These are phyloP conservation scores for Tetragnatha montana DNA, from an alignment of 2,888 invertebrate genomes.

Conservation along the genomic window DNA sequence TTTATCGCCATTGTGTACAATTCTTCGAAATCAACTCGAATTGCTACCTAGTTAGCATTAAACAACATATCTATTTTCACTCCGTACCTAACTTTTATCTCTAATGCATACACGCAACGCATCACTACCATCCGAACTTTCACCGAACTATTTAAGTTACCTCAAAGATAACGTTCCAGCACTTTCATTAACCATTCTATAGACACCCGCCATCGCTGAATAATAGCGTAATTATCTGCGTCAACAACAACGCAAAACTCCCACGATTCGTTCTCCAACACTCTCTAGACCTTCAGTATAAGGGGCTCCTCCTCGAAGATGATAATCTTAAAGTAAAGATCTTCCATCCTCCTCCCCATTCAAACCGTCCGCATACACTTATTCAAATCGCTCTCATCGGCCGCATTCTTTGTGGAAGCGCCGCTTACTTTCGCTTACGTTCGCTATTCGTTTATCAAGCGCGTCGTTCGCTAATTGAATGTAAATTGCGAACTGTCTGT, in stretches of 20 bases:
- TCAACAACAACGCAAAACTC: not conserved
- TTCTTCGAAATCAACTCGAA: too few relatives aligned
- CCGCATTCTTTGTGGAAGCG: not conserved
- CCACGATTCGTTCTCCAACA: not conserved
- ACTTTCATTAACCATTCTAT: slow-evolving; percentile 21
- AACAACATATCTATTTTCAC: too few relatives aligned
- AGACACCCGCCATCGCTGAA: not conserved
- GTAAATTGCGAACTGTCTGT: not conserved
- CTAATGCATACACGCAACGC: too few relatives aligned
- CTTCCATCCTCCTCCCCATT: not conserved
- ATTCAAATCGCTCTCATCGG: not conserved
- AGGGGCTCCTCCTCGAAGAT: not conserved
- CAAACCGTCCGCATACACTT: not conserved
- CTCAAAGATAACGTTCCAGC: not conserved
- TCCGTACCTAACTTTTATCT: too few relatives aligned
- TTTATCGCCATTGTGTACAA: too few relatives aligned
- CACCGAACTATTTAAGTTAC: too few relatives aligned
- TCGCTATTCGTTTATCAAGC: not conserved
- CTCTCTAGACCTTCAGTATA: not conserved
- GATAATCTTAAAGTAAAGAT: not conserved
- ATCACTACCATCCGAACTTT: too few relatives aligned
- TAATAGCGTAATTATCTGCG: too few relatives aligned
- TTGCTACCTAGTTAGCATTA: too few relatives aligned
- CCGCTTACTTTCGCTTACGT: not conserved
- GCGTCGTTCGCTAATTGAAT: not conserved